Conservation (phyloP, 2,113 vertebrate genomes). For the Pristiophorus japonicus region DNA sequence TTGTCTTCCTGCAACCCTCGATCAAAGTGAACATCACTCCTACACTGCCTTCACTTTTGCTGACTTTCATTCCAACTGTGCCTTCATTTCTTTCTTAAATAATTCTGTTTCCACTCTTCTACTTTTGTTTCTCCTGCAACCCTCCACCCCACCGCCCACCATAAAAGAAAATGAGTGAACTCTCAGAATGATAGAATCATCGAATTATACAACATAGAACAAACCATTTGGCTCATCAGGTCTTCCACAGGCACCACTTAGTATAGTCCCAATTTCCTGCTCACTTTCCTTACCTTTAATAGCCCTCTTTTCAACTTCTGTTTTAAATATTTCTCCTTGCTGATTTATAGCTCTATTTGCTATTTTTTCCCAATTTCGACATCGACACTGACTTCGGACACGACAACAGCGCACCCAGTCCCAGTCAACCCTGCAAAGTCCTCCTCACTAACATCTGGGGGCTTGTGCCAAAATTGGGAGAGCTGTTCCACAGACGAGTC, state of each 20-base stretch:
- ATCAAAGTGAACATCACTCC: neutral
- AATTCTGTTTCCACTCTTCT: neutral
- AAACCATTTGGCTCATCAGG: neutral
- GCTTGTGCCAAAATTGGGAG: too few relatives aligned
- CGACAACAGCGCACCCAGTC: too few relatives aligned
- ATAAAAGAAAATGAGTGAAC: neutral
- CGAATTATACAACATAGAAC: neutral
- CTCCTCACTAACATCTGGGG: too few relatives aligned
- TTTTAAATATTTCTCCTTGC: neutral
- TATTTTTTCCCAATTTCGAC: neutral
- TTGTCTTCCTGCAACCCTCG: neutral
- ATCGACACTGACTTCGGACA: too few relatives aligned
- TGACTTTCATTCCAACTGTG: neutral
- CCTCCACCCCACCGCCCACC: neutral
- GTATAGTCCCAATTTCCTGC: neutral
- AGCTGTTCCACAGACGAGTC: too few relatives aligned
- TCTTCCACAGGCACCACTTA: neutral
- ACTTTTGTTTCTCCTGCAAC: neutral
- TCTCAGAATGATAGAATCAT: neutral
- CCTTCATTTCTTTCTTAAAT: neutral
- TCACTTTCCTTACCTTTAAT: neutral
- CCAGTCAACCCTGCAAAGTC: too few relatives aligned
- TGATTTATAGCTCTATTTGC: neutral
- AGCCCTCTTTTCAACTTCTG: neutral
- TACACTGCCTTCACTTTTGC: neutral